Evolutionary conservation across 2,113 vertebrate species (phyloP).

Genomic region (Elgaria multicarinata): DNA sequence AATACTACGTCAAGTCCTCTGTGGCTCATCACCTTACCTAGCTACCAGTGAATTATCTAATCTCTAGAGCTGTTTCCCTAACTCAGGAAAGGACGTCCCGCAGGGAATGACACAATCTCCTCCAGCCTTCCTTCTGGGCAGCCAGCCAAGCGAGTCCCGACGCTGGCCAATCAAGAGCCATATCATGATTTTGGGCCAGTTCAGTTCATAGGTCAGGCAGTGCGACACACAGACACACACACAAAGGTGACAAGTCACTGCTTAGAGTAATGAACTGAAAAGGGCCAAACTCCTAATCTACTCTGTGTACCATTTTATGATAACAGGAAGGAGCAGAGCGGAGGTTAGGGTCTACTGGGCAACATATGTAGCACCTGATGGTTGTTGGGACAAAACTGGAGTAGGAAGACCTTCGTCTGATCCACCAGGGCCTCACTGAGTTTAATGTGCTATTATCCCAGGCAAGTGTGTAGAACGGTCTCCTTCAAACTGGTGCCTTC

Average conservation of each 20-base stretch:
- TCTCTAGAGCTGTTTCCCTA: neutral
- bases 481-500: no score
- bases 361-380: neutral
- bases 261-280: neutral
- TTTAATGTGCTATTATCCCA: neutral
- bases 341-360: neutral
- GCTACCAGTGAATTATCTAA: neutral
- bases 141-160: no score
- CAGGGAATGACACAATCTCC: neutral
- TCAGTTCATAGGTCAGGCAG: no score
- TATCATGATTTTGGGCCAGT: neutral
- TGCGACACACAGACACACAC: no score
- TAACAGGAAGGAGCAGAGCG: neutral
- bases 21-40: neutral
- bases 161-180: no score
- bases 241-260: no score
- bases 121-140: neutral
- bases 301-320: neutral
- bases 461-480: no score
- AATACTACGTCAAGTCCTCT: neutral
- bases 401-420: neutral
- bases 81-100: neutral
- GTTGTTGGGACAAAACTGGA: neutral
- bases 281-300: neutral
- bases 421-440: neutral